Evolutionary conservation across 2,797 vertebrate species (phyloP), one percentile per base, ranked within the genome.

Genomic region (Peromyscus aztecus): DNA sequence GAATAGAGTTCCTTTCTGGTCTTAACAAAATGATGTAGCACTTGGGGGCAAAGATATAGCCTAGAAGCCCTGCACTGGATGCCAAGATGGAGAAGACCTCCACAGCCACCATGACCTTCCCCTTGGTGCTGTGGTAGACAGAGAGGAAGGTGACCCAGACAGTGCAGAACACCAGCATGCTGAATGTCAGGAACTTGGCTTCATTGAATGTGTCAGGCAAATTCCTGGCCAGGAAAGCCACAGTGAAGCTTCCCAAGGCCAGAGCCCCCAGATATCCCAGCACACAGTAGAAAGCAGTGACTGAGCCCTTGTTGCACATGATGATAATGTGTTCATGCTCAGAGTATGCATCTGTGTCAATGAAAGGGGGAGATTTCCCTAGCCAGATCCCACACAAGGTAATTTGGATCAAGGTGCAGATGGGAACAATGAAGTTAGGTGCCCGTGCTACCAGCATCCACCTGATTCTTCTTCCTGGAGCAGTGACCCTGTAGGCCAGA

Each of bases 71-170:
- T n/a, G 61, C 69, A 75, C 86, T 84, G 21, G 96, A 94, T 14
- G 69, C 31, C 81, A 83, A 92, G 63, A 93, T 94, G 59, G 83
- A 95, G 55, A 97, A 93, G 78, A 91, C 77, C 93, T 84, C 96
- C 88, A 89, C 31, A 23, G 59, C 63, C 27, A 81, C 91, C 69
- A 40, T 83, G 40, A 46, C 34, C 76, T 90, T 12, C 12, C 93
- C 92, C 23, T 80, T 73, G 71, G 46, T 84, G 52, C 43, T 90
- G 34, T 89, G 92, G 61, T 80, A 94, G 63, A 88, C 16, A 87
- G 49, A 67, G 34, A 69, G 88, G 63, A 96, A 96, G 49, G 85
- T 31, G 8, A 85, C 5, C 93, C 90, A 96, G 37, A 94, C 81
- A n/a, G 55, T 88, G 69, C 49, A 75, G 86, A 71, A 87, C 12